phyloP scores from a whole-genome alignment of 2,888 invertebrate species.

The Galerucella calmariensis region DNA sequence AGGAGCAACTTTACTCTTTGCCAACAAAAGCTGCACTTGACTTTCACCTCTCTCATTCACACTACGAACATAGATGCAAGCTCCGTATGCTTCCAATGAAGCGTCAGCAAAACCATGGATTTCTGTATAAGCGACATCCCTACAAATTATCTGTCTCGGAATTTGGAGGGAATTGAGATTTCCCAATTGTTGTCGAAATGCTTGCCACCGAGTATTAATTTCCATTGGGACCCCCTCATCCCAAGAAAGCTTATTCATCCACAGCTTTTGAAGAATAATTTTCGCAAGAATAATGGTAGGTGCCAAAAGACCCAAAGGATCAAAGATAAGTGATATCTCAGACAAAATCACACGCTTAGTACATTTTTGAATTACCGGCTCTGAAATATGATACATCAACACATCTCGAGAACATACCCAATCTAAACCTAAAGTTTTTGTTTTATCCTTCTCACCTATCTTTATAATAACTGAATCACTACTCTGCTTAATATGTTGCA shows the following conservation, averaged over 20 bases:
- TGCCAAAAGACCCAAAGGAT: background rate
- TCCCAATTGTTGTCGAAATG: background rate
- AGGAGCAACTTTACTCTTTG: constrained; percentile 13
- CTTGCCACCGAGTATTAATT: background rate
- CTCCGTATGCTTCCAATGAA: too few species aligned
- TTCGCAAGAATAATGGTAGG: background rate
- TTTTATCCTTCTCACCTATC: too few species aligned
- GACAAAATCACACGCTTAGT: background rate
- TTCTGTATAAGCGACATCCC: too few species aligned
- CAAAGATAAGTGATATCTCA: background rate
- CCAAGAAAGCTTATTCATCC: constrained; percentile 21
- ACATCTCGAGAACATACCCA: too few species aligned
- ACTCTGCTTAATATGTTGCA: too few species aligned
- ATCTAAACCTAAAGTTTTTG: too few species aligned
- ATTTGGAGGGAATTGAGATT: too few species aligned
- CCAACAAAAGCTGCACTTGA: background rate
- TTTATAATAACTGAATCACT: too few species aligned
- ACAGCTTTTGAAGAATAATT: constrained; percentile 23
- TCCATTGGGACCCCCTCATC: constrained; percentile 4
- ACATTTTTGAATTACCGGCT: too few species aligned
- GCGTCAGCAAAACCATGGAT: too few species aligned
- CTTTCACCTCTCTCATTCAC: background rate
- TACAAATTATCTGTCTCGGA: too few species aligned
- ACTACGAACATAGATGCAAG: background rate
- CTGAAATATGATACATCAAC: too few species aligned